phyloP scores from a whole-genome alignment of 1,140 invertebrate species.

The Marisa cornuarietis region DNA sequence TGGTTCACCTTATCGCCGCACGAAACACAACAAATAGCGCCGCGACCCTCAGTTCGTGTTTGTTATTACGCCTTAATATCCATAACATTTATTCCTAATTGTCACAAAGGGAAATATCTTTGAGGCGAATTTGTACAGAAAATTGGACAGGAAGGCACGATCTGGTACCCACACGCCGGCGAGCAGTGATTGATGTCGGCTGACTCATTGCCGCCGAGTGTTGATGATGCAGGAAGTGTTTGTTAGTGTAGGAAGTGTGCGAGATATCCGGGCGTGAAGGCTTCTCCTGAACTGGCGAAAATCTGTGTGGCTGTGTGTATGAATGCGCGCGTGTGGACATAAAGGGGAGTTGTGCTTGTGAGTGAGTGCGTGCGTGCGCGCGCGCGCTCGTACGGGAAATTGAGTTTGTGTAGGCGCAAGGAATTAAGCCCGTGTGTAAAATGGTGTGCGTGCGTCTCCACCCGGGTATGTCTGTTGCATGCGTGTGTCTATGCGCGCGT shows the following conservation, averaged over 20 bases:
- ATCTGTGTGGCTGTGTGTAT: background rate
- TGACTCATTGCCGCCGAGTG: background rate
- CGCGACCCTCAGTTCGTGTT: background rate
- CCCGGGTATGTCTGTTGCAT: no score
- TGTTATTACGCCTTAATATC: conserved; percentile 10
- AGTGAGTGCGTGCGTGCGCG: conserved; percentile 4
- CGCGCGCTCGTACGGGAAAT: no score
- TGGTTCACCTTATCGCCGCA: no score
- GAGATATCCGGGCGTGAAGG: no score
- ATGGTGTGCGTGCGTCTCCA: no score
- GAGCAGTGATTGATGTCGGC: background rate
- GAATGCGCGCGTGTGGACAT: conserved; percentile 5
- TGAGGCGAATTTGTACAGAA: conserved; percentile 15
- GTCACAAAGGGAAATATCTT: conserved; percentile 13
- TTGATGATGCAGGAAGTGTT: conserved; percentile 1
- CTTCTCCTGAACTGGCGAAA: background rate
- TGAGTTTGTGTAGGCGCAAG: no score
- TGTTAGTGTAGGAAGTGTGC: conserved; percentile 1
- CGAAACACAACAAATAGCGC: background rate
- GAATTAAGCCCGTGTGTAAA: no score
- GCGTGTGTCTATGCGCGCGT: conserved; percentile 3
- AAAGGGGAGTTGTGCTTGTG: background rate
- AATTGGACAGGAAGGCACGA: background rate
- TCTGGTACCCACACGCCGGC: conserved; percentile 1
- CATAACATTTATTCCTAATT: conserved; percentile 22